Evolutionary conservation across 2,888 invertebrate genomes (phyloP).

Genomic region (Ophion slaviceki): DNA sequence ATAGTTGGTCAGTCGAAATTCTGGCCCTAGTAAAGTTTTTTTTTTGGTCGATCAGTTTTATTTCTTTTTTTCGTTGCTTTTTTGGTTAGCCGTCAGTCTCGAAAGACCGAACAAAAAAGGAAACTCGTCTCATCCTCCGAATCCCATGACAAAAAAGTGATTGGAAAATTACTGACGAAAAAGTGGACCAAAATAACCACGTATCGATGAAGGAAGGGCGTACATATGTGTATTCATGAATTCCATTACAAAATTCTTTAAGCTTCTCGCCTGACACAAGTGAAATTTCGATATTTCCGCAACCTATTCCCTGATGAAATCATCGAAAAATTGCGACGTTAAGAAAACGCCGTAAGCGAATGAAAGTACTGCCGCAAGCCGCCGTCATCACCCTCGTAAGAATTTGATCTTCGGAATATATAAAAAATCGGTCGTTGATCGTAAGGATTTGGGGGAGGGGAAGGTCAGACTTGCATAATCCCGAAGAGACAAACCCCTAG

Average conservation of each 20-base stretch:
- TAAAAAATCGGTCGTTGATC: no score
- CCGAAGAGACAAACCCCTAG: neutral
- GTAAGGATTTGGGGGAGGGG: no score
- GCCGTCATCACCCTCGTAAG: constrained; percentile 36
- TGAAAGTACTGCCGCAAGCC: constrained; percentile 45
- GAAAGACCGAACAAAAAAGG: constrained; percentile 27
- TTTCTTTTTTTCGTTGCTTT: constrained; percentile 26
- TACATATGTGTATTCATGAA: constrained; percentile 40
- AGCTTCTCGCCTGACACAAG: constrained; percentile 30
- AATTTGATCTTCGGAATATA: neutral
- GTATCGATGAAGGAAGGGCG: neutral
- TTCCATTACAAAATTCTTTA: constrained; percentile 8
- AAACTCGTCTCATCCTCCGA: constrained; percentile 19
- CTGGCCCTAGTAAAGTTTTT: neutral
- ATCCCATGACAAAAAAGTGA: constrained; percentile 8
- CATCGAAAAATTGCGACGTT: constrained; percentile 7
- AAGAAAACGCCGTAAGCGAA: constrained; percentile 43
- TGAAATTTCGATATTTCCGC: neutral
- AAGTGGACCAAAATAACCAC: constrained; percentile 9
- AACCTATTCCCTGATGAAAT: neutral
- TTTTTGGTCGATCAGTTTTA: constrained; percentile 31
- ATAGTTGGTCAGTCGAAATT: constrained; percentile 34
- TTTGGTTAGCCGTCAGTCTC: constrained; percentile 55
- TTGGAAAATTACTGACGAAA: constrained; percentile 28
- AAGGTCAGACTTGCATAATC: no score